These are phyloP conservation scores for Teleopsis dalmanni DNA, from an alignment of 1,140 invertebrate genomes.

Conservation along the genomic window DNA sequence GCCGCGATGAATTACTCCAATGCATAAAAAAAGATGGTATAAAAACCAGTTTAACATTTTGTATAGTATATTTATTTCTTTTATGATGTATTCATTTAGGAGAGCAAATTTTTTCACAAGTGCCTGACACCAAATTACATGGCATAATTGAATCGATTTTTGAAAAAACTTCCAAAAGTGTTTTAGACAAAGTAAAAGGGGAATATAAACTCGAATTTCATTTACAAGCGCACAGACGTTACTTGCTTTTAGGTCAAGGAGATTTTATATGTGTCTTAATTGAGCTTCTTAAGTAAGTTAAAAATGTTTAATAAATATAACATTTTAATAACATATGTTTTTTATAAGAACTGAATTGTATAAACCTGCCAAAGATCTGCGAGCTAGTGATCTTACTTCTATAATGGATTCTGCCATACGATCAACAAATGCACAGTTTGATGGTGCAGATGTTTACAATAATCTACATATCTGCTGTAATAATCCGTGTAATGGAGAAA, in stretches of 20 bases:
- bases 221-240: conserved; percentile 81
- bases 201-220: conserved; percentile 88
- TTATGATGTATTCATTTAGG: conserved; percentile 16
- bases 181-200: conserved; percentile 76
- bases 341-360: conserved; percentile 69
- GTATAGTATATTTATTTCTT: too few relatives aligned
- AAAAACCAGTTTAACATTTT: conserved; percentile 31
- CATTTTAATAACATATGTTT: background rate
- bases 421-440: conserved; percentile 90
- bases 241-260: conserved; percentile 87
- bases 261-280: conserved; percentile 92
- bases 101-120: conserved; percentile 29
- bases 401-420: conserved; percentile 87
- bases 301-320: background rate
- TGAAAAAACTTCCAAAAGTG: conserved; percentile 74
- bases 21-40: conserved; percentile 48
- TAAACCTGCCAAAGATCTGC: conserved; percentile 79
- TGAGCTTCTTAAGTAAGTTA: conserved; percentile 79
- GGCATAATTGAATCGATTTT: conserved; percentile 76
- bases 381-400: conserved; percentile 79
- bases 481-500: conserved; percentile 67
- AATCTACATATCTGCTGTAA: conserved; percentile 80
- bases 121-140: conserved; percentile 62
- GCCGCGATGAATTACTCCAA: conserved; percentile 55
- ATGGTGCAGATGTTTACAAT: conserved; percentile 82